Evolutionary conservation across 1,140 invertebrate species (phyloP).

Genomic region (Drosophila seguyi): DNA sequence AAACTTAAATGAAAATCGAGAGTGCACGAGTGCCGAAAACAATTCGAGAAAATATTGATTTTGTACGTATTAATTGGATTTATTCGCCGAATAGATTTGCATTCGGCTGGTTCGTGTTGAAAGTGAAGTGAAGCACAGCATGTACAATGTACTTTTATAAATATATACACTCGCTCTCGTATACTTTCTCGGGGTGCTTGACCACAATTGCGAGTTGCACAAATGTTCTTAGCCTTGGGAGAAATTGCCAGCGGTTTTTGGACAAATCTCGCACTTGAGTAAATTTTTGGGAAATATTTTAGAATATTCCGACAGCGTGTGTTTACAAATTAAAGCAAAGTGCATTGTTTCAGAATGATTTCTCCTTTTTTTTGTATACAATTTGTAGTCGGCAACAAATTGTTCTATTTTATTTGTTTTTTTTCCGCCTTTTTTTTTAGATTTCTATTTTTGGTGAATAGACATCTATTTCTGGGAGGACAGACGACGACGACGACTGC

Average conservation of each 20-base stretch:
- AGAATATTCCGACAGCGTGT: slow-evolving; percentile 10
- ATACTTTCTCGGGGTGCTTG: slow-evolving; percentile 52
- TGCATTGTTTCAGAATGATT: slow-evolving; percentile 21
- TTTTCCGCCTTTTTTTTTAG: slow-evolving; percentile 21
- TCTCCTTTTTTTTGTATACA: slow-evolving; percentile 24
- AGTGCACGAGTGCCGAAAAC: slow-evolving; percentile 31
- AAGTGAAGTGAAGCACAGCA: slow-evolving; percentile 48
- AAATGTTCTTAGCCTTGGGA: slow-evolving; percentile 65
- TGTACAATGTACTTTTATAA: slow-evolving; percentile 46
- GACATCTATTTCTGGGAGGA: slow-evolving; percentile 32
- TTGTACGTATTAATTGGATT: slow-evolving; percentile 36
- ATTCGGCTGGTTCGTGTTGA: slow-evolving; percentile 45
- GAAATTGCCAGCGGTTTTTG: slow-evolving; percentile 39
- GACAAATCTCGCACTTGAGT: slow-evolving; percentile 38
- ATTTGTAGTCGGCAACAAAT: slow-evolving; percentile 1
- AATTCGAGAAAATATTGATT: slow-evolving; percentile 21
- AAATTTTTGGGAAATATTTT: slow-evolving; percentile 16
- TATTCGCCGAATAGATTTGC: slow-evolving; percentile 41
- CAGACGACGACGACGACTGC: slow-evolving; percentile 2
- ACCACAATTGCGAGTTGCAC: slow-evolving; percentile 62
- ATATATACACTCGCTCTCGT: slow-evolving; percentile 25
- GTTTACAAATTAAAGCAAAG: slow-evolving; percentile 32
- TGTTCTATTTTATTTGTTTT: neutral
- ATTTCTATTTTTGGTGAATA: slow-evolving; percentile 33
- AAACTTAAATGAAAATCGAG: slow-evolving; percentile 19